These are phyloP conservation scores for Cochlearius cochlearius DNA, from an alignment of 2,113 vertebrate genomes.

Conservation along the genomic window DNA sequence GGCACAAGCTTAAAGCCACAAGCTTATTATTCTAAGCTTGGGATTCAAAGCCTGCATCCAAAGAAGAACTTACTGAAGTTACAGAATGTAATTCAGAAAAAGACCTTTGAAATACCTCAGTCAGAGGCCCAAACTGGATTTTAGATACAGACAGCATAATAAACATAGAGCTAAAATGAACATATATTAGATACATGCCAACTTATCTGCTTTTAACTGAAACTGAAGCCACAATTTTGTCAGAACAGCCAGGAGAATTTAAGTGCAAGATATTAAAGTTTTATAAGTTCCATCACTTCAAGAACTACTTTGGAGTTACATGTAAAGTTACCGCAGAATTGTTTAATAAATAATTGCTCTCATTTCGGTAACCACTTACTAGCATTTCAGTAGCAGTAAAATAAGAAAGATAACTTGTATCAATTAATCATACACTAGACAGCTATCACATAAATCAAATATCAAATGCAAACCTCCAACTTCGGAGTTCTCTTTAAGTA, in stretches of 20 bases:
- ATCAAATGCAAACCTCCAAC: neutral
- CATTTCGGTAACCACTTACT: neutral
- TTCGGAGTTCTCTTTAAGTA: neutral
- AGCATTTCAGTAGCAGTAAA: neutral
- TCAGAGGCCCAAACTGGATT: neutral
- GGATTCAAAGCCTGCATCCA: neutral
- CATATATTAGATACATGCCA: neutral
- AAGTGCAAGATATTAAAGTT: neutral
- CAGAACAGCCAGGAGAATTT: neutral
- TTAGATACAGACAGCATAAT: neutral
- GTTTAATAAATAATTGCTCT: neutral
- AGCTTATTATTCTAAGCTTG: neutral
- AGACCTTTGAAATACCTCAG: neutral
- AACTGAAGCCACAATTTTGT: neutral
- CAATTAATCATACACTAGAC: neutral
- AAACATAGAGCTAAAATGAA: neutral
- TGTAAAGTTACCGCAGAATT: neutral
- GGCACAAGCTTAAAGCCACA: neutral
- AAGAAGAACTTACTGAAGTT: neutral
- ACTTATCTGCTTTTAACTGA: neutral
- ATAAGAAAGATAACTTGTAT: neutral
- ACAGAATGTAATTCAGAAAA: neutral
- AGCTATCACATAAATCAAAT: neutral
- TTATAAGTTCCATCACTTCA: neutral
- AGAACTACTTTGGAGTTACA: neutral